Base-by-base conservation (phyloP, 2,113 vertebrate species). In the Brienomyrus longianalis region DNA sequence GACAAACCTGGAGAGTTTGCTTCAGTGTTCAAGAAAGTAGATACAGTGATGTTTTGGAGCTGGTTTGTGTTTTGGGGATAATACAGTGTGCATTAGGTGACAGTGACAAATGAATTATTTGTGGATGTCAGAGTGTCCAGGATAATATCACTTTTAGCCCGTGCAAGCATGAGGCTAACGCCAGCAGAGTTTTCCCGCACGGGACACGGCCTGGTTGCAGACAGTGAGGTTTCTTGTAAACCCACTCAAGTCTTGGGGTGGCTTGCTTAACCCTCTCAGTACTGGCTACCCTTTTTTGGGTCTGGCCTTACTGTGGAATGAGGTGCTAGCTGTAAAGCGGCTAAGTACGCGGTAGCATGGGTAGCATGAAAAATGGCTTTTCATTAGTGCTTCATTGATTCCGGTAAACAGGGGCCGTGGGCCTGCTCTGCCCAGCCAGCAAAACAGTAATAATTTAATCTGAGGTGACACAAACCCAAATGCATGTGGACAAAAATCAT, bases 351-450 rank as follows among this genome's bases (percentile, higher is more conserved):
- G 98, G 98, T 98, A 98, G 97, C 97, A 97, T 96, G 97, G 62
- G 99, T 99, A 98, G 97, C 99, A 99, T 99, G 98, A 99, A 99
- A 99, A 99, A 99, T 99, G 98, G 98, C 99, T 99, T 99, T 99
- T 99, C 98, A 99, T 99, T 99, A 99, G 97, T 95, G 97, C 98
- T 99, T 99, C 98, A 99, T 99, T 99, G 98, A 99, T 99, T 99
- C 98, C 97, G 97, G 98, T 99, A 99, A 99, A 99, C 99, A 98
- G 98, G 97, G 96, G 97, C 97, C 97, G 93, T 93, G 95, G 97
- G 98, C 97, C 96, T 95, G 96, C 96, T 96, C 96, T 94, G 96
- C 97, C 96, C 97, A 97, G 97, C 97, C 97, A 97, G 97, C 96
- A 97, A 95, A 97, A 97, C 96, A 96, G 97, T 98, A 98, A 99